These are phyloP conservation scores for Neoniphon sammara DNA, from an alignment of 2,797 vertebrate genomes.

Conservation along the genomic window DNA sequence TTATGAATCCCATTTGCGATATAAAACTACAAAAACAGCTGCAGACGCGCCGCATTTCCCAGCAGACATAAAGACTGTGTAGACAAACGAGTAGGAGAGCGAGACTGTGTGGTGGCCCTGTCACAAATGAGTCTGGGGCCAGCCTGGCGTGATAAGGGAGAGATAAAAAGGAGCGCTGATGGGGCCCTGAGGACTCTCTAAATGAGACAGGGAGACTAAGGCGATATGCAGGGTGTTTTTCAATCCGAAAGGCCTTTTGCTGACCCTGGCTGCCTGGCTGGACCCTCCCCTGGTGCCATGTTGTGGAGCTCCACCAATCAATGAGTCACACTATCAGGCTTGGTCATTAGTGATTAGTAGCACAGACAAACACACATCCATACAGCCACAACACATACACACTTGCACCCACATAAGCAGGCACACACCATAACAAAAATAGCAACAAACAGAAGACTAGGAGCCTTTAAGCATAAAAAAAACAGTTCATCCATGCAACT, in stretches of 20 bases:
- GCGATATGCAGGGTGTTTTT: constrained; percentile 47
- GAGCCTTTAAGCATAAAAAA: background rate
- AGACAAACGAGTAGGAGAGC: constrained; percentile 38
- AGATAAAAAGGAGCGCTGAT: constrained; percentile 59
- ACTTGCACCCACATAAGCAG: constrained; percentile 4
- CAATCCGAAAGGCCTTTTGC: constrained; percentile 43
- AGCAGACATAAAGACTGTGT: constrained; percentile 28
- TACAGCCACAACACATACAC: constrained; percentile 13
- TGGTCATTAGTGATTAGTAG: constrained; percentile 54
- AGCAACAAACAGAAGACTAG: background rate
- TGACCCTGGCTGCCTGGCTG: constrained; percentile 25
- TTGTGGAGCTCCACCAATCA: constrained; percentile 53
- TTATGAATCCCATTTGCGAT: constrained; percentile 5
- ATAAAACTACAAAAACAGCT: constrained; percentile 24
- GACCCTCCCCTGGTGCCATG: constrained; percentile 38
- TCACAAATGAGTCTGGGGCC: constrained; percentile 55
- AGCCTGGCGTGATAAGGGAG: constrained; percentile 57
- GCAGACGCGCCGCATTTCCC: constrained; percentile 9
- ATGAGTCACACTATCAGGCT: constrained; percentile 59
- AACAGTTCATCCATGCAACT: background rate
- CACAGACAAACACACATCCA: background rate
- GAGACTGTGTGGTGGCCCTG: constrained; percentile 30
- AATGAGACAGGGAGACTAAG: constrained; percentile 47
- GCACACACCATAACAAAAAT: background rate
- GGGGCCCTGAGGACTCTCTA: constrained; percentile 58